phyloP scores from a whole-genome alignment of 2,888 invertebrate species.

The Microctonus hyperodae region DNA sequence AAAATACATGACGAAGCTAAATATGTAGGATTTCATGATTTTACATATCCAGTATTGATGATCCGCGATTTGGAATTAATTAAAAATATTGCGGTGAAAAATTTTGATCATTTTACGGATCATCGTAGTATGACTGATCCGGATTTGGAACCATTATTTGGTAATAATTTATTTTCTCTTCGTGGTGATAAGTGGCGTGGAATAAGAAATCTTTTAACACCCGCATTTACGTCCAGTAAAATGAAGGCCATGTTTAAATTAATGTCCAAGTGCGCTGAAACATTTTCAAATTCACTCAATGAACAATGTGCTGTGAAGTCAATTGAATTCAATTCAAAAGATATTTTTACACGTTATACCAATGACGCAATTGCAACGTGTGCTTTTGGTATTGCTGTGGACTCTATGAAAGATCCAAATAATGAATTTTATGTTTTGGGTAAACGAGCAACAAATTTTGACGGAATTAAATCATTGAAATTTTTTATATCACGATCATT shows the following conservation, averaged over 20 bases:
- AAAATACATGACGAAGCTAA: conserved; percentile 39
- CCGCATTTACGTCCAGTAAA: conserved; percentile 68
- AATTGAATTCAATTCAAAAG: conserved; percentile 50
- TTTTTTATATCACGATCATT: not conserved
- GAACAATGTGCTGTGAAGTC: conserved; percentile 32
- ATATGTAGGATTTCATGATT: conserved; percentile 48
- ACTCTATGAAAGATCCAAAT: not conserved
- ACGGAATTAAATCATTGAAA: not conserved
- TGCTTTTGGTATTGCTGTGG: conserved; percentile 50
- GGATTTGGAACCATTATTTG: conserved; percentile 43
- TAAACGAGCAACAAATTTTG: conserved; percentile 20
- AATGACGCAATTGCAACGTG: conserved; percentile 53
- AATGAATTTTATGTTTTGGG: conserved; percentile 27
- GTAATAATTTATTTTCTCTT: conserved; percentile 42
- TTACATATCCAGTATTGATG: conserved; percentile 43
- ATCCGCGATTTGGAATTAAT: conserved; percentile 53
- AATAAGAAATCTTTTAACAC: conserved; percentile 65
- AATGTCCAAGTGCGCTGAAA: conserved; percentile 58
- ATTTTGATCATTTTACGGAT: conserved; percentile 52
- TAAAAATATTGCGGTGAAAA: conserved; percentile 47
- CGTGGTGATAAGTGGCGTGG: conserved; percentile 65
- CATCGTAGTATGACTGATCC: conserved; percentile 45
- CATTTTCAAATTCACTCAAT: conserved; percentile 48
- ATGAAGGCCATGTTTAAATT: conserved; percentile 67
- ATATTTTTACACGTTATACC: conserved; percentile 47